phyloP scores from a whole-genome alignment of 2,113 vertebrate genomes.

The Halichoerus grypus region DNA sequence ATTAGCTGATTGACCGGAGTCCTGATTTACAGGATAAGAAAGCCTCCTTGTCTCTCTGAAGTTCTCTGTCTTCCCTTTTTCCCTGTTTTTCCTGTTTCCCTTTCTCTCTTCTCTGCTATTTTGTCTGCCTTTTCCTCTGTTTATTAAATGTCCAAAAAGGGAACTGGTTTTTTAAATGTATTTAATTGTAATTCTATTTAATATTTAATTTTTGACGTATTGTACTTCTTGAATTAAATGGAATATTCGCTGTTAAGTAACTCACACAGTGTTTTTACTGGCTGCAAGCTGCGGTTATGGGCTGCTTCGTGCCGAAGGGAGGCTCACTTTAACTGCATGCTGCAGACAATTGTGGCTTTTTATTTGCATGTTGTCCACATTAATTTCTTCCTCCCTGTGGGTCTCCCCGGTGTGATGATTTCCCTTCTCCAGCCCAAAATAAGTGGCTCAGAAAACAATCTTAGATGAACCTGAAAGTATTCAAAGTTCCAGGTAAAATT shows the following conservation, averaged over 20 bases:
- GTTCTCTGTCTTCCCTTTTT: background rate
- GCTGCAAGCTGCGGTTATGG: rapidly evolving
- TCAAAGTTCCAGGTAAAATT: background rate
- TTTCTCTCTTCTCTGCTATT: background rate
- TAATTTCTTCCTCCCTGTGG: background rate
- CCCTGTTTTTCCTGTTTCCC: background rate
- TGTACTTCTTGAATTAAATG: background rate
- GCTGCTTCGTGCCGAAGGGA: background rate
- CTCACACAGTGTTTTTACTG: background rate
- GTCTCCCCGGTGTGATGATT: background rate
- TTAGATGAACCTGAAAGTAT: background rate
- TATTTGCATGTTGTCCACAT: background rate
- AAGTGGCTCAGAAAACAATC: background rate
- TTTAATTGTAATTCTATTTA: background rate
- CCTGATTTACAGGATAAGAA: background rate
- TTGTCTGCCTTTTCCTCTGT: background rate
- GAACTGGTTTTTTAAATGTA: background rate
- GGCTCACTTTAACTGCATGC: background rate
- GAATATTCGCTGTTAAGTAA: background rate
- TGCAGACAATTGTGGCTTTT: background rate
- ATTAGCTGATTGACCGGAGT: background rate
- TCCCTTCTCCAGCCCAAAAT: background rate
- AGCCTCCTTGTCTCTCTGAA: background rate
- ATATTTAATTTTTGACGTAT: background rate
- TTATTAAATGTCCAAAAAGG: background rate